Evolutionary conservation across 1,140 invertebrate genomes (phyloP).

Genomic region (Radopholus similis): DNA sequence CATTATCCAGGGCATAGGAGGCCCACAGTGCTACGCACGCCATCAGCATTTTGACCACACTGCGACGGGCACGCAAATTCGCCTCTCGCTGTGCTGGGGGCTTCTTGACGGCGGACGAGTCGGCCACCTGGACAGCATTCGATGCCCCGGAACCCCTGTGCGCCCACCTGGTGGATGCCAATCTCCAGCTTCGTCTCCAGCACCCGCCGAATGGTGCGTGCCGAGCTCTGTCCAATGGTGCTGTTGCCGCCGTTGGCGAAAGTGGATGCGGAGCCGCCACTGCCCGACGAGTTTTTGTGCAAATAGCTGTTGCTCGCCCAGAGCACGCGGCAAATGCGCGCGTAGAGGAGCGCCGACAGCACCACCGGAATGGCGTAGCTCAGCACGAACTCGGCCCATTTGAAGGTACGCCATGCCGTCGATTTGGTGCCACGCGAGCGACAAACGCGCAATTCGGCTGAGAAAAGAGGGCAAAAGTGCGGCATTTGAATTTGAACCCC

Average conservation of each 20-base stretch:
- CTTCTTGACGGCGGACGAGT: neutral
- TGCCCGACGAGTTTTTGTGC: neutral
- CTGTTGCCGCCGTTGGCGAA: neutral
- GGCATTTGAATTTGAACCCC: neutral
- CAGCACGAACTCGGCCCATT: conserved; percentile 16
- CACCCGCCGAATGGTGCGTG: conserved; percentile 1
- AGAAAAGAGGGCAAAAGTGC: neutral
- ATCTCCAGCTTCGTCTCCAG: conserved; percentile 11
- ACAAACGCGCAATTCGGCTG: conserved; percentile 9
- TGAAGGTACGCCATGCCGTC: conserved; percentile 6
- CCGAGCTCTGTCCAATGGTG: neutral
- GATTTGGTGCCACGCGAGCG: conserved; percentile 6
- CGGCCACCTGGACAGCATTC: neutral
- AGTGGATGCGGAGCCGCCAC: neutral
- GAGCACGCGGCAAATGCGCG: conserved; percentile 12
- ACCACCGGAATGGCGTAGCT: conserved; percentile 7
- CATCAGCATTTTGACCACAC: conserved; percentile 17
- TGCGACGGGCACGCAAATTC: conserved; percentile 3
- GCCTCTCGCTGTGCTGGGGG: neutral
- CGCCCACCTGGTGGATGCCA: neutral
- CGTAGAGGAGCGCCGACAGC: conserved; percentile 7
- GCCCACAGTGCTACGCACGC: neutral
- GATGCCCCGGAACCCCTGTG: neutral
- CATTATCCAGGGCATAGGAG: no score
- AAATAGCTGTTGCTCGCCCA: neutral